Conservation (phyloP, 1,140 invertebrate genomes). For the Trichonephila clavata region DNA sequence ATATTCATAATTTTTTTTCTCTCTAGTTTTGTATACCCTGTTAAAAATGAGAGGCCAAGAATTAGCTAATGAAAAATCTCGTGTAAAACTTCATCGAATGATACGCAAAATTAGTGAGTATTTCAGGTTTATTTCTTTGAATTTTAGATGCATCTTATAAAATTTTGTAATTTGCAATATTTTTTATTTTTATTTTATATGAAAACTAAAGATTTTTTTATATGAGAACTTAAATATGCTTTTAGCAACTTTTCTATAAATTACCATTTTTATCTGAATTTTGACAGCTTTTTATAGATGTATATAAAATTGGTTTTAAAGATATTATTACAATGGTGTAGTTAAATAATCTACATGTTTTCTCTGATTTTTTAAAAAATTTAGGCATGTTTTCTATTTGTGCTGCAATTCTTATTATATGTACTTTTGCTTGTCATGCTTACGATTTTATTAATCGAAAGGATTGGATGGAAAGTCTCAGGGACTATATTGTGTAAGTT, state of each 20-base stretch:
- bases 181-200: too few species aligned
- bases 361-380: constrained; percentile 43
- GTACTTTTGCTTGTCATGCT: constrained; percentile 89
- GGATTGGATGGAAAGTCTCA: constrained; percentile 88
- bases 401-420: constrained; percentile 85
- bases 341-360: not conserved
- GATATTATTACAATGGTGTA: not conserved
- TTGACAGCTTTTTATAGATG: too few species aligned
- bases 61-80: constrained; percentile 89
- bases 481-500: constrained; percentile 90
- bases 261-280: too few species aligned
- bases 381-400: constrained; percentile 86
- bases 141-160: too few species aligned
- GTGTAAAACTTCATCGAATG: constrained; percentile 90
- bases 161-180: too few species aligned
- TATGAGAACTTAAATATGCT: too few species aligned
- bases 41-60: constrained; percentile 90
- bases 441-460: constrained; percentile 89
- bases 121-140: not conserved
- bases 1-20: not conserved
- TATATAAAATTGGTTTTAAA: too few species aligned
- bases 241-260: too few species aligned
- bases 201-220: too few species aligned
- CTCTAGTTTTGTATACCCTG: constrained; percentile 87
- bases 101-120: constrained; percentile 88